Conservation (phyloP, 1,140 invertebrate genomes). For the Drosophila guanche region DNA sequence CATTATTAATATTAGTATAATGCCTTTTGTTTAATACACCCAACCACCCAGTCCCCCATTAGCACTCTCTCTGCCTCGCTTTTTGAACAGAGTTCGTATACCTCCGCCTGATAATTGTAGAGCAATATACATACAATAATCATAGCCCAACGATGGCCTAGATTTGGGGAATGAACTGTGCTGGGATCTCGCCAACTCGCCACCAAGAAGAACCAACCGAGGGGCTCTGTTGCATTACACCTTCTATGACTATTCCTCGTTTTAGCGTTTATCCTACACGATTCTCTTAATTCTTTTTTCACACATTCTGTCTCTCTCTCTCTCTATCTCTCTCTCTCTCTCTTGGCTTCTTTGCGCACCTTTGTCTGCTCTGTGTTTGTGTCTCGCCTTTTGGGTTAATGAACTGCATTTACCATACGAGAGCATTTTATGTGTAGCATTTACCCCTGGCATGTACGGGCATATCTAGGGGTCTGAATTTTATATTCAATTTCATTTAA, state of each 20-base stretch:
- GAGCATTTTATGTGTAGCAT: constrained; percentile 16
- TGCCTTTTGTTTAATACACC: constrained; percentile 57
- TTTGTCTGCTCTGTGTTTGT: constrained; percentile 5
- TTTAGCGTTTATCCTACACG: too few relatives aligned
- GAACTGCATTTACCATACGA: constrained; percentile 38
- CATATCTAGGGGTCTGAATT: constrained; percentile 49
- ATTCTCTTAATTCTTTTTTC: constrained; percentile 9
- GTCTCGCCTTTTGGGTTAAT: constrained; percentile 44
- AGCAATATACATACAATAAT: too few relatives aligned
- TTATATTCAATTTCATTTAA: constrained; percentile 18
- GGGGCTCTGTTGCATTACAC: too few relatives aligned
- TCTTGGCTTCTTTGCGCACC: too few relatives aligned
- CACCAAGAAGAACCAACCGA: too few relatives aligned
- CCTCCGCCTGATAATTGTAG: too few relatives aligned
- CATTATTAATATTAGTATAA: constrained; percentile 55
- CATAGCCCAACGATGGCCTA: too few relatives aligned
- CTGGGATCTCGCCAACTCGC: too few relatives aligned
- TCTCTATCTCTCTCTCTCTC: neutral
- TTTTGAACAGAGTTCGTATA: neutral
- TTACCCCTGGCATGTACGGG: neutral
- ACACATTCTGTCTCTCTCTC: constrained; percentile 8
- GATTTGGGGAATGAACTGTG: too few relatives aligned
- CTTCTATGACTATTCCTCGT: too few relatives aligned
- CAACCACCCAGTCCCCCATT: neutral
- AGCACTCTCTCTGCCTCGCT: too few relatives aligned